phyloP scores from a whole-genome alignment of 2,113 vertebrate species.

The Aptenodytes patagonicus region DNA sequence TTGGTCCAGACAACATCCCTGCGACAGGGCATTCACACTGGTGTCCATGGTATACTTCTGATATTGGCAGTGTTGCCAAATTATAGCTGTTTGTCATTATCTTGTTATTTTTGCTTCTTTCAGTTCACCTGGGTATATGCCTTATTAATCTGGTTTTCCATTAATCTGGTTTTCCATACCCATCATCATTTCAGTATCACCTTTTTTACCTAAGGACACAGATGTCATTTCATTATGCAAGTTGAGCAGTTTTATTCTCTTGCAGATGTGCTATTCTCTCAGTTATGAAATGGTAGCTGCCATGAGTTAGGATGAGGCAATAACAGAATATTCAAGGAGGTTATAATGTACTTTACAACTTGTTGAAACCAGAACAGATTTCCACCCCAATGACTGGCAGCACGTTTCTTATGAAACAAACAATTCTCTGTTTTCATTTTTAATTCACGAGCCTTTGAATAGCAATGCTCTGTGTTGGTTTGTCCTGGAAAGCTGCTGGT shows the following conservation, averaged over 20 bases:
- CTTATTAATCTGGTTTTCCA: not conserved
- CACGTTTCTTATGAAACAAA: not conserved
- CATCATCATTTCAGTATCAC: not conserved
- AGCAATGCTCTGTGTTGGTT: not conserved
- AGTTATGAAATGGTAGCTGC: not conserved
- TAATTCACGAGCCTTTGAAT: not conserved
- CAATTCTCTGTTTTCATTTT: not conserved
- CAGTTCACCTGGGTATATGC: not conserved
- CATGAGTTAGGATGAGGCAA: not conserved
- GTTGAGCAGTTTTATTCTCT: not conserved
- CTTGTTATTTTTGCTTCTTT: not conserved
- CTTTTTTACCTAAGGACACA: not conserved
- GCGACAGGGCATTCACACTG: not conserved
- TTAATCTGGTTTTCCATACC: not conserved
- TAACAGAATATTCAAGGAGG: not conserved
- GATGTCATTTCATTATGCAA: not conserved
- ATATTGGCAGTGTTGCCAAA: not conserved
- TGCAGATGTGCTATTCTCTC: not conserved
- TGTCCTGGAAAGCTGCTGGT: not conserved
- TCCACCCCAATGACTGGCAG: not conserved
- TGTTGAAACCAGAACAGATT: not conserved
- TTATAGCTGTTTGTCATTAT: not conserved
- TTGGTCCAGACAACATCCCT: not conserved
- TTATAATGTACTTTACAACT: not conserved
- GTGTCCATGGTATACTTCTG: not conserved